These are phyloP conservation scores for Portunus trituberculatus DNA, from an alignment of 1,140 invertebrate genomes.

Conservation along the genomic window DNA sequence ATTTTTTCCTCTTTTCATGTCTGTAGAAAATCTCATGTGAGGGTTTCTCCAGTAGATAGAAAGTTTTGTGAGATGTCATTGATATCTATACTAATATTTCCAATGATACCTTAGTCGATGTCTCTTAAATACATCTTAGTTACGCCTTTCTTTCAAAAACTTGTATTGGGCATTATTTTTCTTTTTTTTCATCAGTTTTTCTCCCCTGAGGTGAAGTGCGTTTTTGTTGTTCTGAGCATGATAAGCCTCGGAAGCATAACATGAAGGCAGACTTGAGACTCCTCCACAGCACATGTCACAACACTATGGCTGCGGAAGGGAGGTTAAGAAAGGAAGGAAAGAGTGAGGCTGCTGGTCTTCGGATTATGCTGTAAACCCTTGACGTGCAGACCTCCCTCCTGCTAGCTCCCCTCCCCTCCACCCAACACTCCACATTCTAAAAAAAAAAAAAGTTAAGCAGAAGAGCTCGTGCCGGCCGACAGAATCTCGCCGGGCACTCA, in stretches of 20 bases:
- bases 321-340: background rate
- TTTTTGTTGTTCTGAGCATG: background rate
- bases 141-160: background rate
- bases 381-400: background rate
- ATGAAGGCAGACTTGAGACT: background rate
- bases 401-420: background rate
- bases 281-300: background rate
- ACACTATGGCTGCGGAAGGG: background rate
- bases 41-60: no score
- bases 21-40: no score
- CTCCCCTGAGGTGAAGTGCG: background rate
- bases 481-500: background rate
- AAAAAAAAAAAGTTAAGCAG: background rate
- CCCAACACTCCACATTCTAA: background rate
- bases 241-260: background rate
- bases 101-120: no score
- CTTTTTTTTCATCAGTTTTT: background rate
- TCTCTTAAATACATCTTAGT: no score
- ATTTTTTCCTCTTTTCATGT: no score
- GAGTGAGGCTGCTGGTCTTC: background rate
- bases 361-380: conserved; percentile 13
- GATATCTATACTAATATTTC: no score
- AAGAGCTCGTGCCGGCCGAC: background rate
- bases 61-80: no score
- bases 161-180: background rate